These are phyloP conservation scores for Hirtodrosophila trivittata DNA, from an alignment of 2,888 invertebrate species.

Conservation along the genomic window DNA sequence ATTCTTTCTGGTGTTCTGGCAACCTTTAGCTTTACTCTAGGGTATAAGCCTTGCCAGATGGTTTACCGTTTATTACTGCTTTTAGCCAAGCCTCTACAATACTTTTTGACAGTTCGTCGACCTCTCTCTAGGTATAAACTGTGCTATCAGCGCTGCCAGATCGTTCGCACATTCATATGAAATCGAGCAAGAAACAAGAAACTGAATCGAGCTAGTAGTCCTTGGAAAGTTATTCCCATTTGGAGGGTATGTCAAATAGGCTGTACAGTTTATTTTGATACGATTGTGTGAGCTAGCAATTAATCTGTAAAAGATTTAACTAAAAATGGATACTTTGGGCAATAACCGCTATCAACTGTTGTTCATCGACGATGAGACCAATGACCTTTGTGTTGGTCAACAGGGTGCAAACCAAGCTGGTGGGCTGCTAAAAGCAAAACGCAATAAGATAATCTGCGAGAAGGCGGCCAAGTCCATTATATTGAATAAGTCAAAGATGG, in stretches of 20 bases:
- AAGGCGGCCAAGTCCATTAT: neutral
- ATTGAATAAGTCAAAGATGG: neutral
- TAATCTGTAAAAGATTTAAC: neutral
- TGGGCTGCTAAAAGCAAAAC: neutral
- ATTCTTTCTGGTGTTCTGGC: no score
- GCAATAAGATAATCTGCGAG: neutral
- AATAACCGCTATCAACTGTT: slow-evolving; percentile 43
- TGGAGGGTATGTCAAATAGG: no score
- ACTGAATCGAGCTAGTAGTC: slow-evolving; percentile 13
- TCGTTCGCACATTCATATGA: no score
- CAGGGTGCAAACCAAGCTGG: neutral
- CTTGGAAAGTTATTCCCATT: neutral
- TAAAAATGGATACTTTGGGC: slow-evolving; percentile 19
- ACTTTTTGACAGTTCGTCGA: no score
- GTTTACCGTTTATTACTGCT: no score
- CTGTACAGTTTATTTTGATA: neutral
- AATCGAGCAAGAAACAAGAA: no score
- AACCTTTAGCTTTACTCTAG: no score
- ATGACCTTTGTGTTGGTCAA: neutral
- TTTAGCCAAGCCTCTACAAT: no score
- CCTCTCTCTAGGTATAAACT: no score
- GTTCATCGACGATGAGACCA: slow-evolving; percentile 35
- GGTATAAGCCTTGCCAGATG: no score
- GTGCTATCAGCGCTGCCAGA: no score
- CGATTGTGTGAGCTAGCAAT: neutral